Conservation (phyloP, 2,113 vertebrate species). For the Ibidorhyncha struthersii region DNA sequence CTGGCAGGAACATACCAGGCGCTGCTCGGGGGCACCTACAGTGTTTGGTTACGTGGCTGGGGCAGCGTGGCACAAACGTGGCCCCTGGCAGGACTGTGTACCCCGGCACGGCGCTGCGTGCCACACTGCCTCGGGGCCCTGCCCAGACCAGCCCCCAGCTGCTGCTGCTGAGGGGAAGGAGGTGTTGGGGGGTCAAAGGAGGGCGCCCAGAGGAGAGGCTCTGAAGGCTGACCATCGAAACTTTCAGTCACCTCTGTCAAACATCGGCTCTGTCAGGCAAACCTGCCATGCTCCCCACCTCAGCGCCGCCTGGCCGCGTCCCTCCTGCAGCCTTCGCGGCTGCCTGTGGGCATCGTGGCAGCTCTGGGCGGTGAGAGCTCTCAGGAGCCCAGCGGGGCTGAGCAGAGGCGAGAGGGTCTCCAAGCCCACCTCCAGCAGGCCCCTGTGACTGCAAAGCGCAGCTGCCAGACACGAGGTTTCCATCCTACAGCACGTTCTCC, state of each 20-base stretch:
- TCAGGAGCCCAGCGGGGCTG: fast-evolving
- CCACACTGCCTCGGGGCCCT: background rate
- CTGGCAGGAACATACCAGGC: background rate
- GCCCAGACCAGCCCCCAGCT: background rate
- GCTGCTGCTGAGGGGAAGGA: fast-evolving
- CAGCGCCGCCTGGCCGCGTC: fast-evolving
- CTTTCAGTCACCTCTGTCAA: background rate
- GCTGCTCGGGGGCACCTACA: fast-evolving
- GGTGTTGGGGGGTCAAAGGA: background rate
- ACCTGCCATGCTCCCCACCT: fast-evolving
- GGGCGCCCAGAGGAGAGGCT: background rate
- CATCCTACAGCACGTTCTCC: fast-evolving
- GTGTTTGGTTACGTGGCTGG: fast-evolving
- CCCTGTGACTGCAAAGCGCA: fast-evolving
- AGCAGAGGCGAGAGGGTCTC: background rate
- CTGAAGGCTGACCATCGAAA: background rate
- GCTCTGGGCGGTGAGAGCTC: fast-evolving
- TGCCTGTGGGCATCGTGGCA: fast-evolving
- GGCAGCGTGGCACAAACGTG: background rate
- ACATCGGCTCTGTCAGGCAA: fast-evolving
- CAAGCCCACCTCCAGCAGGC: background rate
- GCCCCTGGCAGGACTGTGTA: fast-evolving
- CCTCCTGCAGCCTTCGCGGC: fast-evolving
- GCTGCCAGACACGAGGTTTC: too few species aligned
- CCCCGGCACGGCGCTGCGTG: background rate